phyloP scores from a whole-genome alignment of 2,888 invertebrate genomes.

The Caradrina kadenii region DNA sequence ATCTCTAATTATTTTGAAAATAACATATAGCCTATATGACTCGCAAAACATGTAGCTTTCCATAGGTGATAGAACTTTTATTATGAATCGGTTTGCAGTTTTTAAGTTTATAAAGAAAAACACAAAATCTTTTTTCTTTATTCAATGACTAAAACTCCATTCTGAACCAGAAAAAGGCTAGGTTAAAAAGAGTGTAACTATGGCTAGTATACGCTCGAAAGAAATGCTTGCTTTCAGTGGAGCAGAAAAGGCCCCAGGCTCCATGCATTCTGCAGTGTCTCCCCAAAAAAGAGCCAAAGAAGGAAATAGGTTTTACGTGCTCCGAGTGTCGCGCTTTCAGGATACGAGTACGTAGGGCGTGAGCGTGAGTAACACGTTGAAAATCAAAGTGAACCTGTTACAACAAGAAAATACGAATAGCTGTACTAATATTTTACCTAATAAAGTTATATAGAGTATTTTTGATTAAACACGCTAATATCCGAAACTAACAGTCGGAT shows the following conservation, averaged over 20 bases:
- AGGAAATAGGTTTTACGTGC: constrained; percentile 34
- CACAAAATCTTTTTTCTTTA: too few relatives aligned
- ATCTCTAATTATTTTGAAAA: too few relatives aligned
- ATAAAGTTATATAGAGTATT: too few relatives aligned
- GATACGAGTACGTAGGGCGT: background rate
- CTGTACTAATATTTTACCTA: too few relatives aligned
- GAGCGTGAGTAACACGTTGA: background rate
- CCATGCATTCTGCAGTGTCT: constrained; percentile 28
- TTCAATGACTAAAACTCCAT: background rate
- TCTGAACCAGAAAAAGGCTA: background rate
- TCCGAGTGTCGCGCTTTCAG: constrained; percentile 18
- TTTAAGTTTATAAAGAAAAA: too few relatives aligned
- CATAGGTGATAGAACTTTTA: too few relatives aligned
- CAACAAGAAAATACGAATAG: background rate
- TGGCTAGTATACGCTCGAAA: constrained; percentile 1
- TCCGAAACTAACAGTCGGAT: too few relatives aligned
- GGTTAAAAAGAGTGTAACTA: background rate
- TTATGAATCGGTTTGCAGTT: too few relatives aligned
- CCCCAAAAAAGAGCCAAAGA: constrained; percentile 25
- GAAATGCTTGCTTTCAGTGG: constrained; percentile 6
- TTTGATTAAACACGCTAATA: too few relatives aligned
- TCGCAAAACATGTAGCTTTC: too few relatives aligned
- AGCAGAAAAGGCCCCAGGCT: constrained; percentile 36
- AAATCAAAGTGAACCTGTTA: background rate
- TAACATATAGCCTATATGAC: too few relatives aligned